Evolutionary conservation across 2,113 vertebrate species (phyloP), one percentile per base, ranked within the genome.

Genomic region (Scopus umbretta): DNA sequence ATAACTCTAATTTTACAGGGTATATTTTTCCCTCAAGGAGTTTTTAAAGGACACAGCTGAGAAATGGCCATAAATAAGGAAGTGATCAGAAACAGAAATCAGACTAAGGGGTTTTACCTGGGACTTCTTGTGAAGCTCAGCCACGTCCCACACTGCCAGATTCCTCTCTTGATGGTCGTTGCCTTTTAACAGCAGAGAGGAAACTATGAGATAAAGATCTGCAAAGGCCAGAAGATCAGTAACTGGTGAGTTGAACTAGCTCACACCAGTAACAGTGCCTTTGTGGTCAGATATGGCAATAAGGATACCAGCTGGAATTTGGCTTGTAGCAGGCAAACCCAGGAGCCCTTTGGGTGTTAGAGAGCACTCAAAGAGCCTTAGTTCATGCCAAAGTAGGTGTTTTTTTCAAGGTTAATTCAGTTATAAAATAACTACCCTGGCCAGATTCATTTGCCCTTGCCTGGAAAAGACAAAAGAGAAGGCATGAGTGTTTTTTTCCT

Each of bases 401-500:
- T n/a, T 71, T 87, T 87, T 78, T n/a, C 36, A 72, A 71, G 26
- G 27, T 71, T 78, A 79, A 47, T 79, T 88, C 25, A 68, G 17
- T 66, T 78, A 26, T 21, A 67, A 79, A 72, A n/a, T 20, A 71
- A n/a, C 8, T 26, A 5, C 34, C 32, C 55, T 59, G 29, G 11
- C 26, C 70, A 79, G 20, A 50, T 53, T 65, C 5, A 2, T 79
- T 87, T 81, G 25, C 11, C 29, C 15, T 90, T 67, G 14, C 45
- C 26, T 88, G 18, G 23, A 92, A 78, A 88, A 40, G 36, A 42
- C 20, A 49, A 65, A 73, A 83, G 49, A 38, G 38, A 90, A 68
- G 19, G 13, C 7, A 18, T 13, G 16, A 1, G 1, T 45, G 13
- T 0, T 36, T 59, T 75, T 76, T 47, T 5, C 11, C 53, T 67